phyloP scores from a whole-genome alignment of 1,140 invertebrate genomes.

The Aphidius ervi region DNA sequence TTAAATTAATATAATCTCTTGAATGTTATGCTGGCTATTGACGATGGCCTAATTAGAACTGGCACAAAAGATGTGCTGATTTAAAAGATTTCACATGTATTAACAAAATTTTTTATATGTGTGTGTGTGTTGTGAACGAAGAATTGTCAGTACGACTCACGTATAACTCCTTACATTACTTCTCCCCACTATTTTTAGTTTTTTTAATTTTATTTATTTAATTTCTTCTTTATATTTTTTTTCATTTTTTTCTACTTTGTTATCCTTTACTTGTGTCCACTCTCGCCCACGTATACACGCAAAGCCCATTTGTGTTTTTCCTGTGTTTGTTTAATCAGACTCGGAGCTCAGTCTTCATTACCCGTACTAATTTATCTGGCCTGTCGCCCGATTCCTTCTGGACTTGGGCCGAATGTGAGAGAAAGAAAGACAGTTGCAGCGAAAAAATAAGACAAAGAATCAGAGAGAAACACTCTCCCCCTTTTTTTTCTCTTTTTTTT shows the following conservation, averaged over 20 bases:
- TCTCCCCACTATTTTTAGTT: neutral
- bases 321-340: constrained; percentile 51
- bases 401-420: constrained; percentile 4
- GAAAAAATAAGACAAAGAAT: neutral
- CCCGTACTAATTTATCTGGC: constrained; percentile 45
- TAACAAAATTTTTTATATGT: neutral
- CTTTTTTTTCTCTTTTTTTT: neutral
- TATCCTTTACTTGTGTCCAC: constrained; percentile 15
- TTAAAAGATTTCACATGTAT: too few species aligned
- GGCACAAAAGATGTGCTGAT: too few species aligned
- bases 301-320: constrained; percentile 36
- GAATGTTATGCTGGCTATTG: too few species aligned
- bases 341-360: constrained; percentile 48
- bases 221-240: constrained; percentile 14
- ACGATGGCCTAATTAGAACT: too few species aligned
- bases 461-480: too few species aligned
- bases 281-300: constrained; percentile 25
- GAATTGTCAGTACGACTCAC: constrained; percentile 16
- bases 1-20: too few species aligned
- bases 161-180: constrained; percentile 7
- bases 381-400: constrained; percentile 37
- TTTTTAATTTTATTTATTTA: constrained; percentile 13
- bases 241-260: constrained; percentile 10
- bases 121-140: neutral
- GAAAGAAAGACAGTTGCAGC: neutral